Conservation (phyloP, 2,797 vertebrate genomes). For the Brachymystax lenok region DNA sequence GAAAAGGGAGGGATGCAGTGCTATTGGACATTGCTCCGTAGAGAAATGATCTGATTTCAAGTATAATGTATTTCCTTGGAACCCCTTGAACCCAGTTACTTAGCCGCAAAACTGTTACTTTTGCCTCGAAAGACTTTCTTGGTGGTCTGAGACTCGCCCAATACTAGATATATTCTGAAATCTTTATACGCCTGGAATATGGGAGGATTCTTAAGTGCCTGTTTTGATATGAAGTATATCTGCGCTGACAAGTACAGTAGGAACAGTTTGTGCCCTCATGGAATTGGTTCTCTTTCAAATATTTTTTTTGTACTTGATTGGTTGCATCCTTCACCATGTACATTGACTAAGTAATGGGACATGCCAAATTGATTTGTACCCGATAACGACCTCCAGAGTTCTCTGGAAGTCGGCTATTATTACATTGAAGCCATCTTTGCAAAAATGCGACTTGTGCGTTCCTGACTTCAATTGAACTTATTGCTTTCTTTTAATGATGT, state of each 20-base stretch:
- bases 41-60: not conserved
- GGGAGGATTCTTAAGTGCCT: not conserved
- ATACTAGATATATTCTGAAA: not conserved
- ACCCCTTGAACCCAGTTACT: not conserved
- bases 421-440: not conserved
- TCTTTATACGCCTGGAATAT: not conserved
- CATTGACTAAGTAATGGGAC: too few species aligned
- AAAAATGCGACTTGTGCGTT: not conserved
- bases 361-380: not conserved
- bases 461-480: not conserved
- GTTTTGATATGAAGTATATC: not conserved
- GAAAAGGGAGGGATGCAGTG: not conserved
- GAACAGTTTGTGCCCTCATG: not conserved
- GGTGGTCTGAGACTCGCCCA: not conserved
- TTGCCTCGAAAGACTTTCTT: not conserved
- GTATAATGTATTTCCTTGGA: not conserved
- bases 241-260: not conserved
- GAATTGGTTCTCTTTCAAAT: conserved; percentile 1
- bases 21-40: not conserved
- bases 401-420: not conserved
- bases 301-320: not conserved
- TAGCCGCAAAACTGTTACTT: not conserved
- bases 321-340: not conserved
- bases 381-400: too few species aligned
- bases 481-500: not conserved